Percentiles rank a stretch among this genome's conserved stretches.
Evolutionary conservation across 2,113 vertebrate genomes (phyloP).

Genomic region (Piaya cayana): DNA sequence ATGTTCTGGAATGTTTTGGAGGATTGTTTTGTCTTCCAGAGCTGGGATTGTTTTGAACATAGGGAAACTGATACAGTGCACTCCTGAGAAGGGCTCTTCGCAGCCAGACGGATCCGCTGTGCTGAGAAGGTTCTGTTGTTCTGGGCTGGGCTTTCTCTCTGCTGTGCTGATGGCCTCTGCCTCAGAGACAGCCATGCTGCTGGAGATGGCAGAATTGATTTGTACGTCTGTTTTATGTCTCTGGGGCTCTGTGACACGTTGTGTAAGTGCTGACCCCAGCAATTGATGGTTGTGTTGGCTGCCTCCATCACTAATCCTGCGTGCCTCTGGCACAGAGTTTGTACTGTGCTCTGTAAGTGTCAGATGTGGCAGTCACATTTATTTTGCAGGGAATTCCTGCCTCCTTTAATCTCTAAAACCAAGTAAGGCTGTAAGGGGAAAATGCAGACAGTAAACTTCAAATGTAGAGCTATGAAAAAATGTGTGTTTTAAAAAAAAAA

Average conservation of each 20-base stretch:
- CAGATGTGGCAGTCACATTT: slow-evolving; percentile 31
- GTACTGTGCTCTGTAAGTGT: slow-evolving; percentile 40
- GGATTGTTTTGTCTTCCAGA: slow-evolving; percentile 36
- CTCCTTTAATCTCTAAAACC: slow-evolving; percentile 49
- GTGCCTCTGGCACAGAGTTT: slow-evolving; percentile 47
- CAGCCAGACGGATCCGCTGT: background rate
- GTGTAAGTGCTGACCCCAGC: slow-evolving; percentile 30
- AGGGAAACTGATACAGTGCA: background rate
- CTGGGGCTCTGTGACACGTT: slow-evolving; percentile 1
- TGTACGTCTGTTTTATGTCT: slow-evolving; percentile 38
- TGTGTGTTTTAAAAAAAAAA: too few relatives aligned
- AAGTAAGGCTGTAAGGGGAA: slow-evolving; percentile 36
- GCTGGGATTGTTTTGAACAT: slow-evolving; percentile 20
- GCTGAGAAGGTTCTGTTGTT: background rate
- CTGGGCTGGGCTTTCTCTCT: background rate
- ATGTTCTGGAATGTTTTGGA: slow-evolving; percentile 24
- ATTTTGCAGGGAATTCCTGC: background rate
- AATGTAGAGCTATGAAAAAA: background rate
- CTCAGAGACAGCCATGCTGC: background rate
- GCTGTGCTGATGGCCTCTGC: background rate
- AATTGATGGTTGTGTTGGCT: slow-evolving; percentile 27
- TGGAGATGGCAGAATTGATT: slow-evolving; percentile 31
- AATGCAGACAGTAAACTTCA: slow-evolving; percentile 51
- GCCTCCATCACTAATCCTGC: slow-evolving; percentile 26
- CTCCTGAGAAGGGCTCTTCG: background rate